A percentile compares a stretch with the other conserved stretches of the same genome.
Conservation (phyloP, 2,113 vertebrate species). For the Collichthys lucidus region DNA sequence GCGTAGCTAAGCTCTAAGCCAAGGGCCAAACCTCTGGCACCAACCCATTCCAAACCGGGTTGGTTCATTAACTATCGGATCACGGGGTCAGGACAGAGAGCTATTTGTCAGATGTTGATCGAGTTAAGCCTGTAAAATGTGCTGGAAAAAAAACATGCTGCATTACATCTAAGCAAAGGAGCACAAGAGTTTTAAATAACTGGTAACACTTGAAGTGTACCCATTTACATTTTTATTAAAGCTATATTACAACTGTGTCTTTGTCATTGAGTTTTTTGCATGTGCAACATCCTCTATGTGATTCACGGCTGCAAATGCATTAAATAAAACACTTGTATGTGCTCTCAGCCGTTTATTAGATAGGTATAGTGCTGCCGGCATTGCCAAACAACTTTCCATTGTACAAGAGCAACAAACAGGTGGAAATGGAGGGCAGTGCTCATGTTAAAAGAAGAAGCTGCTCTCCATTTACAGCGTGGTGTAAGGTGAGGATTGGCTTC, state of each 20-base stretch:
- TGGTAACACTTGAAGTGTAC: not conserved
- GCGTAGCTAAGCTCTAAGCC: slow-evolving; percentile 31
- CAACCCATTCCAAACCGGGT: slow-evolving; percentile 48
- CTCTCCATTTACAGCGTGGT: slow-evolving; percentile 14
- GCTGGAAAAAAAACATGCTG: not conserved
- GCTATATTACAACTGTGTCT: no score
- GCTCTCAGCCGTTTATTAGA: not conserved
- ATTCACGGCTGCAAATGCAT: no score
- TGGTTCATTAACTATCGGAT: slow-evolving; percentile 55
- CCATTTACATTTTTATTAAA: no score
- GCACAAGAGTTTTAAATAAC: not conserved
- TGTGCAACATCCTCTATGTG: no score
- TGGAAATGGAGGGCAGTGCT: not conserved
- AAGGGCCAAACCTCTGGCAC: slow-evolving; percentile 43
- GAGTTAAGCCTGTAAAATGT: slow-evolving; percentile 13
- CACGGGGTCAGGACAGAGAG: slow-evolving; percentile 29
- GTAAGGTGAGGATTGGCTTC: slow-evolving; percentile 12
- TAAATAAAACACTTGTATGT: no score
- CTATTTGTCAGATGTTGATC: slow-evolving; percentile 41
- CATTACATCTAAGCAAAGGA: not conserved
- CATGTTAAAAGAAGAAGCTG: not conserved
- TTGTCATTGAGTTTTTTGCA: no score
- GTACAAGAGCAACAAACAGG: not conserved
- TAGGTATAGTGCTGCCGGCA: not conserved
- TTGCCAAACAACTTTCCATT: not conserved